A percentile compares a stretch with the other conserved stretches of the same genome.
Evolutionary conservation across 2,888 invertebrate species (phyloP).

Genomic region (Rhorus exstirpatorius): DNA sequence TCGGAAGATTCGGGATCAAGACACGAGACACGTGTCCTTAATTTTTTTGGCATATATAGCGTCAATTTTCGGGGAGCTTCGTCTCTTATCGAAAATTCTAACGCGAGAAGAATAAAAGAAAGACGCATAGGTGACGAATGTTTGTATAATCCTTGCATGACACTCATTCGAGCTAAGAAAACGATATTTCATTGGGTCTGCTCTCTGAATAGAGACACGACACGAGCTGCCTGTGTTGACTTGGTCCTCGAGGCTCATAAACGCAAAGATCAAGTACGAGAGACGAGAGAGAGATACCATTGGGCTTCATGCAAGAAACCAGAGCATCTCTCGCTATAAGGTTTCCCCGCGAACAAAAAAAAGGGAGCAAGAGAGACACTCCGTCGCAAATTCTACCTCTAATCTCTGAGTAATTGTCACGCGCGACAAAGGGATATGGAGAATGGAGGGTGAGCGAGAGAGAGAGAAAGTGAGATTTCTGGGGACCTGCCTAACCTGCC

Average conservation of each 20-base stretch:
- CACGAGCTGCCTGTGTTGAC: conserved; percentile 40
- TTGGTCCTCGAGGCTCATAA: conserved; percentile 57
- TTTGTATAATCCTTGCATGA: conserved; percentile 18
- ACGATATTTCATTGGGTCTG: conserved; percentile 78
- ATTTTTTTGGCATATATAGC: not conserved
- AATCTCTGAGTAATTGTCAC: conserved; percentile 85
- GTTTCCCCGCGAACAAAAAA: conserved; percentile 47
- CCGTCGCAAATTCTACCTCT: conserved; percentile 84
- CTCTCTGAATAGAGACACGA: conserved; percentile 74
- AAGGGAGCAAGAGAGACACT: conserved; percentile 51
- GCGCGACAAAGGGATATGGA: conserved; percentile 71
- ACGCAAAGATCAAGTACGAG: conserved; percentile 63
- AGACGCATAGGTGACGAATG: too few relatives aligned
- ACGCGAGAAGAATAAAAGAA: conserved; percentile 4
- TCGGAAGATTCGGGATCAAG: not conserved
- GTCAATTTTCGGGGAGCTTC: not conserved
- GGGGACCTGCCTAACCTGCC: conserved; percentile 64
- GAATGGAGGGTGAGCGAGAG: conserved; percentile 68
- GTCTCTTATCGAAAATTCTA: not conserved
- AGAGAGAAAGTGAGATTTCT: conserved; percentile 66
- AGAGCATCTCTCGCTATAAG: conserved; percentile 51
- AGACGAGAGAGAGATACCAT: conserved; percentile 20
- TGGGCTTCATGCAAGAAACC: conserved; percentile 17
- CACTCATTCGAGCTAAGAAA: conserved; percentile 78
- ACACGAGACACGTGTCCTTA: not conserved